Percentiles rank a stretch among this genome's conserved stretches.
Evolutionary conservation across 1,140 invertebrate genomes (phyloP).

Genomic region (Nixonia krombeini): DNA sequence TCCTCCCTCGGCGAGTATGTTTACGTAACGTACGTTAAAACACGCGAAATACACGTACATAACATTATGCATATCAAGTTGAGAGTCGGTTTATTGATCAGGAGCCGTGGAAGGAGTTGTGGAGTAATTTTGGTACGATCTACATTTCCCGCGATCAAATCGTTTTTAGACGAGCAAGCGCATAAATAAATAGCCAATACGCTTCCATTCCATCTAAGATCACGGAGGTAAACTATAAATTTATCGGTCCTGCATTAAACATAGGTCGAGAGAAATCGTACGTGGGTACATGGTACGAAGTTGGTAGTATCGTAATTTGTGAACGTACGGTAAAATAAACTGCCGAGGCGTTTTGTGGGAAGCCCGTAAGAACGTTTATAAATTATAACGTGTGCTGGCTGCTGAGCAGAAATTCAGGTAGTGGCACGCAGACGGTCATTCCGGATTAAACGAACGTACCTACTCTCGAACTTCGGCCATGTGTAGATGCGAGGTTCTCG

Average conservation of each 20-base stretch:
- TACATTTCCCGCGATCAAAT: slow-evolving; percentile 20
- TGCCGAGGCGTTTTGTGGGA: slow-evolving; percentile 31
- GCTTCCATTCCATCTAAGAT: slow-evolving; percentile 34
- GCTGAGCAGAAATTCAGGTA: slow-evolving; percentile 20
- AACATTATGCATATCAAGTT: no score
- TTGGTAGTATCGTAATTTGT: slow-evolving; percentile 29
- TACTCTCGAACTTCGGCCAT: background rate
- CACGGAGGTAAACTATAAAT: slow-evolving; percentile 30
- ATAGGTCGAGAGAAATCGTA: slow-evolving; percentile 8
- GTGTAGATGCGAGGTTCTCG: slow-evolving; percentile 1
- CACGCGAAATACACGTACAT: no score
- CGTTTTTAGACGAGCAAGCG: slow-evolving; percentile 28
- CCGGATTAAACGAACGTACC: slow-evolving; percentile 6
- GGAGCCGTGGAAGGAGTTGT: no score
- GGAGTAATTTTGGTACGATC: background rate
- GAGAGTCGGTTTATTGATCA: no score
- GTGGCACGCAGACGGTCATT: slow-evolving; percentile 9
- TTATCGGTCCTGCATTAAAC: slow-evolving; percentile 36
- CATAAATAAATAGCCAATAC: slow-evolving; percentile 31
- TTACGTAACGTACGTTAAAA: no score
- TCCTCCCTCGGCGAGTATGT: no score
- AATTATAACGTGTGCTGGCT: slow-evolving; percentile 24
- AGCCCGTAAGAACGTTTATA: slow-evolving; percentile 30
- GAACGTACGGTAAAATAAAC: slow-evolving; percentile 33
- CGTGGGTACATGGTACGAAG: slow-evolving; percentile 12